phyloP scores from a whole-genome alignment of 2,113 vertebrate species.

The Cephalopholis sonnerati region DNA sequence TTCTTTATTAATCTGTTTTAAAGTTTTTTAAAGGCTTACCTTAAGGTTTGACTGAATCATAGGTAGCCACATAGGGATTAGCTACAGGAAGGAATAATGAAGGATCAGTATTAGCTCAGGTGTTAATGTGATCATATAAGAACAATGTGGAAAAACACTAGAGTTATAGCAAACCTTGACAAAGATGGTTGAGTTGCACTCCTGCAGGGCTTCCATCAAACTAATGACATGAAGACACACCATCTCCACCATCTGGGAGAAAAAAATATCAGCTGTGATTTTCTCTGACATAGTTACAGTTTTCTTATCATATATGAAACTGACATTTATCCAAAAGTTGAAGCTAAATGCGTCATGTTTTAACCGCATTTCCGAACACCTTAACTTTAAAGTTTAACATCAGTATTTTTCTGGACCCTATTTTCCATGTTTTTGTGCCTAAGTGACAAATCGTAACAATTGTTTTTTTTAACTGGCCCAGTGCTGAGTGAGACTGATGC shows the following conservation, averaged over 20 bases:
- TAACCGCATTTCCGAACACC: neutral
- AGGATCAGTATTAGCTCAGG: neutral
- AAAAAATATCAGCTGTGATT: neutral
- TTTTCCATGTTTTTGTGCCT: too few species aligned
- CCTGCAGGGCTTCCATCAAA: conserved; percentile 98
- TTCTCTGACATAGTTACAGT: neutral
- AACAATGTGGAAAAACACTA: neutral
- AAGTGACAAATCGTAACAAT: too few species aligned
- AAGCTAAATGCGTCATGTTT: too few species aligned
- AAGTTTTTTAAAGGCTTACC: conserved; percentile 80
- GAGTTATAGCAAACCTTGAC: conserved; percentile 90
- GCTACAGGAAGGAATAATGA: conserved; percentile 82
- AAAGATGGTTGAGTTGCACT: conserved; percentile 99
- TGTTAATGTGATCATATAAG: neutral
- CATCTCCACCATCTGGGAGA: conserved; percentile 97
- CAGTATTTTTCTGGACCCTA: too few species aligned
- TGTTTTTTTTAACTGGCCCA: too few species aligned
- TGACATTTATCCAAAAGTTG: neutral
- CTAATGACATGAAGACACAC: conserved; percentile 99
- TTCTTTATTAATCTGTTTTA: neutral
- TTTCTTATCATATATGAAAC: neutral
- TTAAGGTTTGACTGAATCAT: conserved; percentile 99
- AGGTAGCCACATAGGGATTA: conserved; percentile 99
- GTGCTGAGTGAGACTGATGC: too few species aligned
- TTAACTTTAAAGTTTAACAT: too few species aligned